phyloP scores from a whole-genome alignment of 2,113 vertebrate species.

The Clarias gariepinus region DNA sequence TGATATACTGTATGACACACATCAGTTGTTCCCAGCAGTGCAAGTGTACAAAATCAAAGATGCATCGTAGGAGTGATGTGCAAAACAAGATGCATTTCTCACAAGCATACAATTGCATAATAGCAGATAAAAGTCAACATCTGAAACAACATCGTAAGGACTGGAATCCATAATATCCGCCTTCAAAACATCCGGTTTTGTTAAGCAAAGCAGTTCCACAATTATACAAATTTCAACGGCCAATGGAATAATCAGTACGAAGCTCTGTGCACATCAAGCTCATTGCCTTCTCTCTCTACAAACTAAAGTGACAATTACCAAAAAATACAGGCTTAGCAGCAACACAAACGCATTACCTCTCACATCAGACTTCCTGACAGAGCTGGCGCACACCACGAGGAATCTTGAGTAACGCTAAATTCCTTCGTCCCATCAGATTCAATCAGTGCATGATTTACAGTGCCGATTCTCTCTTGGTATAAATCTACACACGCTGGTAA shows the following conservation, averaged over 20 bases:
- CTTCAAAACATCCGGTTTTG: not conserved
- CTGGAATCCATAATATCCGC: not conserved
- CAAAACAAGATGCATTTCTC: not conserved
- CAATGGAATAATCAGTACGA: slow-evolving; percentile 22
- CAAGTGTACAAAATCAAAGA: not conserved
- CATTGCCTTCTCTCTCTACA: slow-evolving; percentile 5
- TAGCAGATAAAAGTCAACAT: not conserved
- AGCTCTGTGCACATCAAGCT: not conserved
- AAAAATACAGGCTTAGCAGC: not conserved
- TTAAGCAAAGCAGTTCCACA: slow-evolving; percentile 6
- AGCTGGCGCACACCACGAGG: slow-evolving; percentile 5
- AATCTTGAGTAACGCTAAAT: slow-evolving; percentile 25
- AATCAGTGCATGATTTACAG: slow-evolving; percentile 11
- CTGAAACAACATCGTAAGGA: not conserved
- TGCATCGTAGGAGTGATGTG: not conserved
- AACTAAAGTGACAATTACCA: slow-evolving; percentile 31
- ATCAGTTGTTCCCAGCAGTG: not conserved
- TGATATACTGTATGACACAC: not conserved
- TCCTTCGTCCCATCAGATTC: not conserved
- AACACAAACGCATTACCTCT: slow-evolving; percentile 47
- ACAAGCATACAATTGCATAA: slow-evolving; percentile 8
- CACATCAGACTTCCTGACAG: slow-evolving; percentile 27
- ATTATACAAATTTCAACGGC: slow-evolving; percentile 15
- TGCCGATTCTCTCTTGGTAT: not conserved
- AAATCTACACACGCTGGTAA: slow-evolving; percentile 24